Evolutionary conservation across 2,113 vertebrate genomes (phyloP).

Genomic region (Podiceps cristatus): DNA sequence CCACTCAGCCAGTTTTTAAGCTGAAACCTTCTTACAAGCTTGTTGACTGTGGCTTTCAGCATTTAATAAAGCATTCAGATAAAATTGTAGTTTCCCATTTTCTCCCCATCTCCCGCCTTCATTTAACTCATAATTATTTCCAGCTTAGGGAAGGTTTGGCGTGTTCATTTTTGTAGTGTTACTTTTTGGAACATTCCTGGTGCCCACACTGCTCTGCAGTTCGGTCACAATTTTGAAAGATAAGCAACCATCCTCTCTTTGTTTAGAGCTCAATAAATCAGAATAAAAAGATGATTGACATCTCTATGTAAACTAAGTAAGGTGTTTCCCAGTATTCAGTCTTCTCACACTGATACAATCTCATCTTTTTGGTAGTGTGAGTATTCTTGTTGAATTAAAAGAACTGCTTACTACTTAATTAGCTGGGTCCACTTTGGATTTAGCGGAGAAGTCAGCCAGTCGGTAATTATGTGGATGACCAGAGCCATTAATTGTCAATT

Average conservation of each 20-base stretch:
- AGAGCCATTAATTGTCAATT: neutral
- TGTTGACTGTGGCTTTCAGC: neutral
- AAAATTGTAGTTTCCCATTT: neutral
- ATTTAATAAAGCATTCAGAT: neutral
- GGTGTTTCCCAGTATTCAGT: neutral
- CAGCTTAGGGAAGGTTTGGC: neutral
- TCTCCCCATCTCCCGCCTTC: accelerated
- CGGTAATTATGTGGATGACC: neutral
- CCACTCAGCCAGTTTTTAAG: neutral
- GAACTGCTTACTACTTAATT: neutral
- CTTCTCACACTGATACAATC: neutral
- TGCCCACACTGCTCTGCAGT: neutral
- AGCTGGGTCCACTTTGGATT: neutral
- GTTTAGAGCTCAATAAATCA: neutral
- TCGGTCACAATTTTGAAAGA: neutral
- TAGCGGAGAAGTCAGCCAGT: neutral
- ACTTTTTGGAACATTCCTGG: neutral
- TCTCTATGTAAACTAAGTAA: neutral
- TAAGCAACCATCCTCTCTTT: neutral
- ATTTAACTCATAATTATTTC: neutral
- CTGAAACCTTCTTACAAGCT: neutral
- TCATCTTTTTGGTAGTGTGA: neutral
- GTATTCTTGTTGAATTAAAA: neutral
- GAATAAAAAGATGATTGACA: neutral
- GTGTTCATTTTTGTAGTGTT: neutral